phyloP scores from a whole-genome alignment of 2,888 invertebrate genomes.

The Drosophila trichaetosa region DNA sequence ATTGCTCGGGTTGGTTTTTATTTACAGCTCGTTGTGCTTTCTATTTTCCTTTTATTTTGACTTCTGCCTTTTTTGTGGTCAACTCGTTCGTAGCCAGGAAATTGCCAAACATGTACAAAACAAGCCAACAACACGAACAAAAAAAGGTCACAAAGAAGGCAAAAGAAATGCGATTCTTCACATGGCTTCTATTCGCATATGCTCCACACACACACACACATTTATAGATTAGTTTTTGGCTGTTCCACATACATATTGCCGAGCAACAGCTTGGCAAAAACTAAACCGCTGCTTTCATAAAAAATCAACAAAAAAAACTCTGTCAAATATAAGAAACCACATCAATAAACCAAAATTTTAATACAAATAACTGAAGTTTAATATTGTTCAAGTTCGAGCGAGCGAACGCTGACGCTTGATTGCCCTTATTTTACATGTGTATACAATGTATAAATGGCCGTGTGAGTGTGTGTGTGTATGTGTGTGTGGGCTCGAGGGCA shows the following conservation, averaged over 20 bases:
- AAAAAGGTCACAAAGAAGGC: constrained; percentile 56
- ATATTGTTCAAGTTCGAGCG: constrained; percentile 46
- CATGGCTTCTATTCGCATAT: constrained; percentile 38
- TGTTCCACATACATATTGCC: constrained; percentile 5
- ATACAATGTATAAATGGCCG: not conserved
- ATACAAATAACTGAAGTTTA: constrained; percentile 76
- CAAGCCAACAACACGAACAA: constrained; percentile 43
- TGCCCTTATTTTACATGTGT: constrained; percentile 15
- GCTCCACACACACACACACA: constrained; percentile 8
- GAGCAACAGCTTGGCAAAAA: constrained; percentile 63
- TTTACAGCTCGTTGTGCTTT: constrained; percentile 64
- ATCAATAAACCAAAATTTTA: constrained; percentile 78
- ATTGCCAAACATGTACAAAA: constrained; percentile 71
- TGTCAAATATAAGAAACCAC: constrained; percentile 60
- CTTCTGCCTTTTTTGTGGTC: constrained; percentile 70
- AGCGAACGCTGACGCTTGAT: constrained; percentile 9
- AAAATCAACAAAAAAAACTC: constrained; percentile 38
- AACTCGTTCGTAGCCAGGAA: constrained; percentile 77
- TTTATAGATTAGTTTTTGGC: constrained; percentile 37
- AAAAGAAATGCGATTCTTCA: constrained; percentile 62
- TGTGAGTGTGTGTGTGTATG: not conserved
- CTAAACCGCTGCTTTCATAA: constrained; percentile 60
- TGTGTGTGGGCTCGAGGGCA: not conserved
- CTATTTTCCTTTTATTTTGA: constrained; percentile 59
- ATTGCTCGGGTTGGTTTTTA: constrained; percentile 76